Base-by-base conservation (phyloP, 2,113 vertebrate genomes). In the Pseudonaja textilis region DNA sequence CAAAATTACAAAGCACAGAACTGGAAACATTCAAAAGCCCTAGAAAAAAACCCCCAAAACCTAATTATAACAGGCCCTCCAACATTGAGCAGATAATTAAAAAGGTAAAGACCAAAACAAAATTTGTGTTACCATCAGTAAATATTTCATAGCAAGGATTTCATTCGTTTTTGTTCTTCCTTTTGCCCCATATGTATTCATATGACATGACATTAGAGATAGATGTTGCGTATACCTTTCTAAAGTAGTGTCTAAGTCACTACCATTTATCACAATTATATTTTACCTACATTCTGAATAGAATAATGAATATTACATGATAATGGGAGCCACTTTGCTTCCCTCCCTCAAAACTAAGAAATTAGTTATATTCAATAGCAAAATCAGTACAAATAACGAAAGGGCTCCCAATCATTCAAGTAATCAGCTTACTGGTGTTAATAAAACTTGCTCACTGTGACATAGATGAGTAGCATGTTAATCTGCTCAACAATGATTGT, bases 1-100 rank as follows among this genome's bases (percentile, higher is more conserved):
- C 96, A 97, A 93, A 96, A 96, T 93, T 96, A 94, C 92, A 95
- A 93, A 96, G 89, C 93, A 94, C 93, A 96, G 91, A 92, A 97
- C 86, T 85, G 1, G 93, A 89, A 89, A 95, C 93, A 90, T 89
- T 93, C 93, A 93, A 89, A 96, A 96, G 91, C 94, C 64, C 93
- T 88, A 85, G 74, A 93, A 85, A 42, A 34, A 59, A 47, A 91
- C 88, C 85, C 96, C 90, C 87, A 96, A 96, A 81, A 94, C 45
- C 85, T 94, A 97, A 92, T 96, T 95, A 93, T 20, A 61, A 47
- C 87, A 18, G 61, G 89, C 91, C 94, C 96, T 91, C 25, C 93
- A 94, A 91, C 61, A 90, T 47, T 92, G 93, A 91, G 89, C 88
- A 93, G 29, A 92, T 96, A 90, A 61, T 64, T 55, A 90, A 86